phyloP scores from a whole-genome alignment of 2,797 vertebrate species.

The Ctenochaetus hawaiiensis region DNA sequence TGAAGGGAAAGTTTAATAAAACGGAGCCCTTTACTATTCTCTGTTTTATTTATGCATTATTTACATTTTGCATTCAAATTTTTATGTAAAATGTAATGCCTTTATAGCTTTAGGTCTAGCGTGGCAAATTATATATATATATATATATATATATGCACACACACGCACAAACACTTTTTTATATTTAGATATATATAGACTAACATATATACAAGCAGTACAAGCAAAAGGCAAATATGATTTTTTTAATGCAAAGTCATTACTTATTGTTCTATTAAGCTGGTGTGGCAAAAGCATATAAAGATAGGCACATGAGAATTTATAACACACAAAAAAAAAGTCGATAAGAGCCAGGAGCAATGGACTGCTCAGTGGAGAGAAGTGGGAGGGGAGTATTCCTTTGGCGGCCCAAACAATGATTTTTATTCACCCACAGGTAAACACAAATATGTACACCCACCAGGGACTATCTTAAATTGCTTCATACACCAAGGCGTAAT shows the following conservation, averaged over 20 bases:
- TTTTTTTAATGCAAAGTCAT: not conserved
- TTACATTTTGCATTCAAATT: slow-evolving; percentile 31
- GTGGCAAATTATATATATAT: not conserved
- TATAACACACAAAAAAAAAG: slow-evolving; percentile 45
- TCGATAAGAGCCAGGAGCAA: slow-evolving; percentile 73
- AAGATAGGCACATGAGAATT: slow-evolving; percentile 23
- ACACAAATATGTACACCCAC: slow-evolving; percentile 60
- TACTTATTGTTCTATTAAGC: not conserved
- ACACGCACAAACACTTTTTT: too few species aligned
- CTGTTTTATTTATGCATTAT: slow-evolving; percentile 45
- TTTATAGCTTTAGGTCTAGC: slow-evolving; percentile 18
- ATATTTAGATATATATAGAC: too few species aligned
- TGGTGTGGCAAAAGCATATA: not conserved
- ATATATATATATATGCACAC: too few species aligned
- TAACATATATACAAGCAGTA: not conserved
- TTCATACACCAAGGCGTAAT: slow-evolving; percentile 43
- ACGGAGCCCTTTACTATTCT: slow-evolving; percentile 33
- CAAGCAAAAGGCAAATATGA: not conserved
- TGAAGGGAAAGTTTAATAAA: slow-evolving; percentile 39
- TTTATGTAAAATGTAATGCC: slow-evolving; percentile 16
- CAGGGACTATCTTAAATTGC: slow-evolving; percentile 58
- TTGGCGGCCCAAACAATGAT: slow-evolving; percentile 64
- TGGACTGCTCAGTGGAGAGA: slow-evolving; percentile 40
- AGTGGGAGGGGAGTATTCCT: slow-evolving; percentile 54
- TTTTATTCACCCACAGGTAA: slow-evolving; percentile 66